A percentile compares a stretch with the other conserved stretches of the same genome.
Evolutionary conservation across 2,113 vertebrate genomes (phyloP).

Genomic region (Nyctereutes procyonoides): DNA sequence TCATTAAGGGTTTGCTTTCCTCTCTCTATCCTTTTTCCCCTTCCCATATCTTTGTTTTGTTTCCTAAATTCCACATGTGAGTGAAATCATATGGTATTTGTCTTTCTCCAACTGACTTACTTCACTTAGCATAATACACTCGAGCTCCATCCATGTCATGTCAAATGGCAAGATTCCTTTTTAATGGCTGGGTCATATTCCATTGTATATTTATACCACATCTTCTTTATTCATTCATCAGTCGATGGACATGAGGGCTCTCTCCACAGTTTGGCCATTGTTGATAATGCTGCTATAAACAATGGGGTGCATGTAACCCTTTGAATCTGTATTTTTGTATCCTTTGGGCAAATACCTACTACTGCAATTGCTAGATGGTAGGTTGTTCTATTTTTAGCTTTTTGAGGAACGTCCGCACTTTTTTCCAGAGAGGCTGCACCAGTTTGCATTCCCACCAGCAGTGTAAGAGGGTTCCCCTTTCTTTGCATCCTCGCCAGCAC

Average conservation of each 20-base stretch:
- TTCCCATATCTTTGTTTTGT: background rate
- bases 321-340: background rate
- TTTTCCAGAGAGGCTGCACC: background rate
- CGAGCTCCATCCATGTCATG: background rate
- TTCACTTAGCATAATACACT: background rate
- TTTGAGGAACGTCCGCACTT: background rate
- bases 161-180: background rate
- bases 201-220: background rate
- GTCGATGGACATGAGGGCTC: background rate
- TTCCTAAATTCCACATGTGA: background rate
- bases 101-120: background rate
- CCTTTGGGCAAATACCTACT: background rate
- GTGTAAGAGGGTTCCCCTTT: background rate
- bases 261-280: background rate
- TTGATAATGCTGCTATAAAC: background rate
- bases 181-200: background rate
- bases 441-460: background rate
- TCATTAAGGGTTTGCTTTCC: background rate
- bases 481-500: background rate
- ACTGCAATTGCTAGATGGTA: background rate
- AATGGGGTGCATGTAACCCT: background rate
- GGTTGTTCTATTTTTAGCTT: background rate
- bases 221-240: background rate
- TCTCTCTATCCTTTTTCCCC: background rate
- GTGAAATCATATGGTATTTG: background rate